A percentile compares a stretch with the other conserved stretches of the same genome.
These are phyloP conservation scores for Vulpes vulpes DNA, from an alignment of 2,113 vertebrate species.

Conservation along the genomic window DNA sequence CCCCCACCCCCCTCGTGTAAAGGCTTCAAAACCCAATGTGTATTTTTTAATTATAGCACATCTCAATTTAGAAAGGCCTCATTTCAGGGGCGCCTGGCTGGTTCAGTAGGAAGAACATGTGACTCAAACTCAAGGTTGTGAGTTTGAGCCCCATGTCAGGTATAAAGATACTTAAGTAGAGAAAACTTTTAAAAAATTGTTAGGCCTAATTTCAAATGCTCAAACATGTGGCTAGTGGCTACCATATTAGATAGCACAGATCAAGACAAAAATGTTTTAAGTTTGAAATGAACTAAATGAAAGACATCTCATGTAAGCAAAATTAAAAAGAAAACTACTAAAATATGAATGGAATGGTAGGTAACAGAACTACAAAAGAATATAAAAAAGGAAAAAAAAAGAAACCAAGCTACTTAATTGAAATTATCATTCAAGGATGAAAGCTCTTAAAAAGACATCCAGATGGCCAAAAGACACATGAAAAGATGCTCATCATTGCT, in stretches of 20 bases:
- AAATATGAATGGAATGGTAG: conserved; percentile 44
- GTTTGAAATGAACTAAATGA: background rate
- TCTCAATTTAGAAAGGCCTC: conserved; percentile 19
- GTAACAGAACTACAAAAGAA: conserved; percentile 37
- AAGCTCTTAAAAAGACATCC: background rate
- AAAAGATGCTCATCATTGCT: background rate
- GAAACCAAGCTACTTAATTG: background rate
- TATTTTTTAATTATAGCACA: background rate
- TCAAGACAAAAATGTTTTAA: background rate
- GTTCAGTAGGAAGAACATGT: background rate
- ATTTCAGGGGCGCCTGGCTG: background rate
- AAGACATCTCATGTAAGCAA: background rate
- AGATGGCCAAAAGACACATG: background rate
- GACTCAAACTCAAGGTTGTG: background rate
- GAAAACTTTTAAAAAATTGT: background rate
- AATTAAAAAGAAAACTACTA: conserved; percentile 52
- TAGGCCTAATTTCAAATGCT: conserved; percentile 16
- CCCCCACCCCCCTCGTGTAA: background rate
- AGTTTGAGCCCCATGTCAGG: background rate
- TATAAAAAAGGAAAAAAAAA: background rate
- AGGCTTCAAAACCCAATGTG: conserved; percentile 32
- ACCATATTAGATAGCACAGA: background rate
- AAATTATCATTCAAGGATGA: conserved; percentile 9
- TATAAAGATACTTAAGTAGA: background rate
- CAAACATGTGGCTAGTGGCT: background rate